These are phyloP conservation scores for Oscheius myriophilus DNA, from an alignment of 2,888 invertebrate genomes.

Conservation along the genomic window DNA sequence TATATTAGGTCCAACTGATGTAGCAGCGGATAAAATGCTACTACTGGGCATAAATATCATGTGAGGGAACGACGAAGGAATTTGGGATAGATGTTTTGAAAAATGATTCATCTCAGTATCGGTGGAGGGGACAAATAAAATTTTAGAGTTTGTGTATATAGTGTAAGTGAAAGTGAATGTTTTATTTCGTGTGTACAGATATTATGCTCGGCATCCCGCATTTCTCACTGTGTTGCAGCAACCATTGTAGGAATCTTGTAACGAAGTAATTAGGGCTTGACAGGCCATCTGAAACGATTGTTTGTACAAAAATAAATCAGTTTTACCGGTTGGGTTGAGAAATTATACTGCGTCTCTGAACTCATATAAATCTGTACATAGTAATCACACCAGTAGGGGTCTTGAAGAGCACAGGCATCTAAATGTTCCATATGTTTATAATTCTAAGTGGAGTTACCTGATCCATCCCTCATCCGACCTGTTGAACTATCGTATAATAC, in stretches of 20 bases:
- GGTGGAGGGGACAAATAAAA: no score
- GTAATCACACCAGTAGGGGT: constrained; percentile 55
- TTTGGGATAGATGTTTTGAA: no score
- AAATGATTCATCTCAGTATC: no score
- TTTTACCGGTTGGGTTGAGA: constrained; percentile 31
- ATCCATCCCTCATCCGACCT: not conserved
- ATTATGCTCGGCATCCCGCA: constrained; percentile 49
- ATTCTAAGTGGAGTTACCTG: constrained; percentile 6
- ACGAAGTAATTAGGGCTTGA: constrained; percentile 41
- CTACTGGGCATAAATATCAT: not conserved
- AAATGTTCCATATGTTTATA: no score
- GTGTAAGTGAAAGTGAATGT: no score
- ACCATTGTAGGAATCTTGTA: constrained; percentile 48
- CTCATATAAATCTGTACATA: constrained; percentile 46
- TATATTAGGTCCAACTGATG: not conserved
- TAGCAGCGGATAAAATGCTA: not conserved
- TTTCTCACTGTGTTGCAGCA: constrained; percentile 52
- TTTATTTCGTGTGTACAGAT: constrained; percentile 5
- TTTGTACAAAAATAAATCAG: not conserved
- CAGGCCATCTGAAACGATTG: constrained; percentile 36
- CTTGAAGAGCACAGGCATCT: constrained; percentile 37
- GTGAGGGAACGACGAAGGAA: no score
- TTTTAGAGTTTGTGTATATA: no score
- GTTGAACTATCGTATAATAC: constrained; percentile 7
- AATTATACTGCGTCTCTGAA: constrained; percentile 35